phyloP scores from a whole-genome alignment of 1,140 invertebrate species.

The Chrysoperla carnea region DNA sequence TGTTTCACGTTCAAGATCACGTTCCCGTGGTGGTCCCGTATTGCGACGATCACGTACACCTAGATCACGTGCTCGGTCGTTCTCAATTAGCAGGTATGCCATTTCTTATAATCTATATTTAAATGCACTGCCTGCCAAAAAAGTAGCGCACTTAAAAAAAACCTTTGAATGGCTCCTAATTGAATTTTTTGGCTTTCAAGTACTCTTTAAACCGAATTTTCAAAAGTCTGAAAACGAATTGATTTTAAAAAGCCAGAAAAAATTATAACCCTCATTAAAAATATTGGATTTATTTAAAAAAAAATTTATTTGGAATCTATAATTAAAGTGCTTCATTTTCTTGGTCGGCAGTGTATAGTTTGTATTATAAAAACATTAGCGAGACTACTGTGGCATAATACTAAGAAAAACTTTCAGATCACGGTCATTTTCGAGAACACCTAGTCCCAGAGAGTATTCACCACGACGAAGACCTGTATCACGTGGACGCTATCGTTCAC shows the following conservation, averaged over 20 bases:
- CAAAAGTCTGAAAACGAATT: no score
- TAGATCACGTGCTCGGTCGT: conserved; percentile 18
- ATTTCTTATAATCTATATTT: conserved; percentile 5
- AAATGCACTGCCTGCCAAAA: conserved; percentile 4
- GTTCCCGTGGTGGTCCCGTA: background rate
- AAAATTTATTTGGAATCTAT: background rate
- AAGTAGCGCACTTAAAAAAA: conserved; percentile 5
- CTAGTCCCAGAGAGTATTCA: conserved; percentile 3
- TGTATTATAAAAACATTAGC: background rate
- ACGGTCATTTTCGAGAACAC: conserved; percentile 5
- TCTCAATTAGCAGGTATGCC: conserved; percentile 30
- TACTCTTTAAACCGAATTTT: no score
- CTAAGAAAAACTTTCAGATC: background rate
- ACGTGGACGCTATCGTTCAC: conserved; percentile 1
- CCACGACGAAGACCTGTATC: conserved; percentile 2
- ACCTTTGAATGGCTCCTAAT: conserved; percentile 7
- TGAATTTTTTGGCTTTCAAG: no score
- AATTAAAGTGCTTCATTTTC: background rate
- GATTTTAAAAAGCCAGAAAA: no score
- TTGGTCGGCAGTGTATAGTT: background rate
- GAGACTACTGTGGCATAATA: no score
- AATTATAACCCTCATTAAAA: no score
- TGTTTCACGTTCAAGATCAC: background rate
- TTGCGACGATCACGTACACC: background rate
- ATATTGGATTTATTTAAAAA: no score